Conservation (phyloP, 2,888 invertebrate genomes). For the Blera fallax region DNA sequence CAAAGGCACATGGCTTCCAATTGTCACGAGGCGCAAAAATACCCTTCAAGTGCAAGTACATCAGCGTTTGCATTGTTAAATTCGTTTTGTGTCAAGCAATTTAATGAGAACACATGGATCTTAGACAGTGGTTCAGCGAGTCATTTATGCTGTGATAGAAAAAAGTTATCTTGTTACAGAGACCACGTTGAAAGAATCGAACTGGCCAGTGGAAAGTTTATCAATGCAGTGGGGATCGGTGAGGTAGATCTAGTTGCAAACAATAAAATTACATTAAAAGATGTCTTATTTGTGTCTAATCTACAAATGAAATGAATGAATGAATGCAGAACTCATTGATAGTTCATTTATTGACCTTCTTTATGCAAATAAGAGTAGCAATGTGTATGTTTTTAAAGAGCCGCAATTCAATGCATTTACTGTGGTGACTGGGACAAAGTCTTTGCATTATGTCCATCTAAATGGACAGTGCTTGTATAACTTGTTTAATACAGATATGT, state of each 20-base stretch:
- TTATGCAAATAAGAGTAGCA: neutral
- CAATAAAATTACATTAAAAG: conserved; percentile 5
- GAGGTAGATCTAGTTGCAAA: neutral
- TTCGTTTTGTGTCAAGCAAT: neutral
- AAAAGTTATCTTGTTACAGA: neutral
- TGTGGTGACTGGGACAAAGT: neutral
- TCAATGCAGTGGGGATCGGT: conserved; percentile 5
- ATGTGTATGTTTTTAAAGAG: neutral
- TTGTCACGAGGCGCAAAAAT: conserved; percentile 11
- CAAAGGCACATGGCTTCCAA: conserved; percentile 3
- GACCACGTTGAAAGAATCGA: conserved; percentile 22
- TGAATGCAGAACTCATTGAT: conserved; percentile 6
- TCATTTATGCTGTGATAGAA: conserved; percentile 10
- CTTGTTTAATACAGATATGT: conserved; percentile 18
- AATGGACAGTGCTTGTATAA: conserved; percentile 18
- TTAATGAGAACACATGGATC: conserved; percentile 7
- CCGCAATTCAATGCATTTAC: neutral
- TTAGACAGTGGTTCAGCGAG: conserved; percentile 16
- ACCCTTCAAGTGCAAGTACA: neutral
- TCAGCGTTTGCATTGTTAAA: conserved; percentile 13
- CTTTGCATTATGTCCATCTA: conserved; percentile 5
- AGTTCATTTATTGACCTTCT: neutral
- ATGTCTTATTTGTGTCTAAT: conserved; percentile 20
- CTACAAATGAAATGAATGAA: conserved; percentile 14
- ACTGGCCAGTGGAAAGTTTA: conserved; percentile 13